These are phyloP conservation scores for Drosophila nigrodunni DNA, from an alignment of 1,140 invertebrate genomes.

Conservation along the genomic window DNA sequence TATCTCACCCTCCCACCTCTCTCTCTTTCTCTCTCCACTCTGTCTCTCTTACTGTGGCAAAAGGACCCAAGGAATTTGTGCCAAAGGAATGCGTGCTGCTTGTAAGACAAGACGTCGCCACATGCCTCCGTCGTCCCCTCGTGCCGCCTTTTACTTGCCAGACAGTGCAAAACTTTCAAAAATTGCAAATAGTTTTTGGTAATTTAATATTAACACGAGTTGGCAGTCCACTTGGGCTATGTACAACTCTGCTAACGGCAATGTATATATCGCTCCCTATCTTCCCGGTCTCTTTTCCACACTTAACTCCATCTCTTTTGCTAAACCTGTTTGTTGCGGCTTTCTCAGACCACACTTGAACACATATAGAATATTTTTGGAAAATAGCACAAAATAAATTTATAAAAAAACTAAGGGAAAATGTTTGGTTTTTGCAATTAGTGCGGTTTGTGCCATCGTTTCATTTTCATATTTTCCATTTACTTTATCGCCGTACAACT, in stretches of 20 bases:
- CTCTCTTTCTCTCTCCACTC: slow-evolving; percentile 2
- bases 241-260: slow-evolving; percentile 16
- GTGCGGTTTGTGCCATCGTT: slow-evolving; percentile 48
- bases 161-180: slow-evolving; percentile 60
- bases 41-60: slow-evolving; percentile 24
- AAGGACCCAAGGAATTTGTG: slow-evolving; percentile 57
- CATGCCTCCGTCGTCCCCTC: not conserved
- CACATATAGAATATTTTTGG: slow-evolving; percentile 30
- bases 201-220: slow-evolving; percentile 69
- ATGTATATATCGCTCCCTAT: not conserved
- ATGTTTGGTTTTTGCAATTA: slow-evolving; percentile 58
- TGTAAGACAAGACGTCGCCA: slow-evolving; percentile 70
- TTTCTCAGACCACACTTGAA: slow-evolving; percentile 25
- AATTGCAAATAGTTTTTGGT: slow-evolving; percentile 69
- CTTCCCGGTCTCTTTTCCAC: not conserved
- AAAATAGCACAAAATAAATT: slow-evolving; percentile 46
- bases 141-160: slow-evolving; percentile 2
- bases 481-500: slow-evolving; percentile 3
- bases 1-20: not conserved
- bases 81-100: slow-evolving; percentile 68
- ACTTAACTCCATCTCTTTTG: not conserved
- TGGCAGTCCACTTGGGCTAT: slow-evolving; percentile 50
- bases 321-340: slow-evolving; percentile 42
- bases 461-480: slow-evolving; percentile 47
- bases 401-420: slow-evolving; percentile 44